Conservation (phyloP, 2,113 vertebrate species). For the Nematolebias whitei region DNA sequence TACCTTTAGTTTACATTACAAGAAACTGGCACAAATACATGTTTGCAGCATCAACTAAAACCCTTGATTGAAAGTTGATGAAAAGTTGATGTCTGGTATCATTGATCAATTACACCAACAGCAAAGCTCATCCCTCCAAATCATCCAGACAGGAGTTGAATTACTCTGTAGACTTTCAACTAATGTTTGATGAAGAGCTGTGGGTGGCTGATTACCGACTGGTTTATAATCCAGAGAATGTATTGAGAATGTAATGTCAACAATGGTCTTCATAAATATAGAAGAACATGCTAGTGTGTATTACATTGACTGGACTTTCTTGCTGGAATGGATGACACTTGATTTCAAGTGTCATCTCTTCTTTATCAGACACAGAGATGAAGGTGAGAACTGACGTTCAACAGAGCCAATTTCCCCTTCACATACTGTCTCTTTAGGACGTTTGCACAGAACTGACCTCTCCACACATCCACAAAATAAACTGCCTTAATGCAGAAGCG, state of each 20-base stretch:
- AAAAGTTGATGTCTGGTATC: not conserved
- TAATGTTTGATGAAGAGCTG: not conserved
- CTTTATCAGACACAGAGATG: slow-evolving; percentile 32
- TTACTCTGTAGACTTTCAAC: not conserved
- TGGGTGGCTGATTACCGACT: not conserved
- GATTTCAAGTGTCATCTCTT: too few relatives aligned
- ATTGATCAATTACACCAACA: not conserved
- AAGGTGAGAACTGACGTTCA: slow-evolving; percentile 49
- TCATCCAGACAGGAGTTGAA: not conserved
- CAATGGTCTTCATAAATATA: not conserved
- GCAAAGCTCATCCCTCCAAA: not conserved
- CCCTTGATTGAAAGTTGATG: too few relatives aligned
- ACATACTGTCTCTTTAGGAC: slow-evolving; percentile 19
- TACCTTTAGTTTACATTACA: too few relatives aligned
- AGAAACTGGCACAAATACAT: too few relatives aligned
- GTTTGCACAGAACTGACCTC: slow-evolving; percentile 3
- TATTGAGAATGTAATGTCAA: slow-evolving; percentile 2
- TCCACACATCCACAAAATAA: not conserved
- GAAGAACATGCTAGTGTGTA: not conserved
- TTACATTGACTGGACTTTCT: slow-evolving; percentile 4
- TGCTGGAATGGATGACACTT: slow-evolving; percentile 23
- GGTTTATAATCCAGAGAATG: slow-evolving; percentile 1
- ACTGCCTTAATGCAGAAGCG: not conserved
- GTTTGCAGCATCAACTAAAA: too few relatives aligned
- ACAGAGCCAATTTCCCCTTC: slow-evolving; percentile 33